These are phyloP conservation scores for Helogale parvula DNA, from an alignment of 2,113 vertebrate species.

Conservation along the genomic window DNA sequence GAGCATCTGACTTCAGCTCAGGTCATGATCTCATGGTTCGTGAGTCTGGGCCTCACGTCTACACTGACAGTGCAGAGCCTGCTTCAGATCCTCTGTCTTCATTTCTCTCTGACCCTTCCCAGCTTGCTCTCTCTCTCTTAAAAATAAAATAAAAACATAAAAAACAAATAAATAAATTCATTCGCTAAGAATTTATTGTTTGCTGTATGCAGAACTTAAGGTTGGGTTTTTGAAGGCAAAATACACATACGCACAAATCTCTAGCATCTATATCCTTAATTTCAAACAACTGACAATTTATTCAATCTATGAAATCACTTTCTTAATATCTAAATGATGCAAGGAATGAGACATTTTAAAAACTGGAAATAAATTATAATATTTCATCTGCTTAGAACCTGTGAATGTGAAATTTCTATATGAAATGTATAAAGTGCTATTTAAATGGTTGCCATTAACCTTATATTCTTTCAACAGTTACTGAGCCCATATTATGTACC, in stretches of 20 bases:
- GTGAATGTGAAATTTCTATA: slow-evolving; percentile 1
- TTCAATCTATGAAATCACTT: slow-evolving; percentile 41
- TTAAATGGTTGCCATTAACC: not conserved
- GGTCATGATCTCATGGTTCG: too few species aligned
- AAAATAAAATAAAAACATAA: too few species aligned
- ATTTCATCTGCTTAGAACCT: not conserved
- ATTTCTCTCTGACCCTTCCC: too few species aligned
- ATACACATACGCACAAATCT: not conserved
- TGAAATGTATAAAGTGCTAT: not conserved
- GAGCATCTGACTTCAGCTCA: too few species aligned
- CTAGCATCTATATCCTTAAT: slow-evolving; percentile 42
- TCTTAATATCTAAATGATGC: not conserved
- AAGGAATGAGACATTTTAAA: slow-evolving; percentile 21
- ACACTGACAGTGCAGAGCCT: too few species aligned
- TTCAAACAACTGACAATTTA: slow-evolving; percentile 35
- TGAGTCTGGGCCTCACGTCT: too few species aligned
- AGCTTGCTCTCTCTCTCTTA: too few species aligned
- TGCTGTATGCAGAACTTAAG: not conserved
- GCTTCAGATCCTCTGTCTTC: too few species aligned
- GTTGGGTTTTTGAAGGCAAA: not conserved
- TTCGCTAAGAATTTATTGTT: slow-evolving; percentile 38
- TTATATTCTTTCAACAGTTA: not conserved
- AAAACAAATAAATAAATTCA: not conserved
- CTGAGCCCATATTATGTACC: not conserved
- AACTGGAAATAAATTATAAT: slow-evolving; percentile 35